Percentiles rank a stretch among this genome's conserved stretches.
Evolutionary conservation across 1,140 invertebrate genomes (phyloP).

Genomic region (Anastrepha obliqua): DNA sequence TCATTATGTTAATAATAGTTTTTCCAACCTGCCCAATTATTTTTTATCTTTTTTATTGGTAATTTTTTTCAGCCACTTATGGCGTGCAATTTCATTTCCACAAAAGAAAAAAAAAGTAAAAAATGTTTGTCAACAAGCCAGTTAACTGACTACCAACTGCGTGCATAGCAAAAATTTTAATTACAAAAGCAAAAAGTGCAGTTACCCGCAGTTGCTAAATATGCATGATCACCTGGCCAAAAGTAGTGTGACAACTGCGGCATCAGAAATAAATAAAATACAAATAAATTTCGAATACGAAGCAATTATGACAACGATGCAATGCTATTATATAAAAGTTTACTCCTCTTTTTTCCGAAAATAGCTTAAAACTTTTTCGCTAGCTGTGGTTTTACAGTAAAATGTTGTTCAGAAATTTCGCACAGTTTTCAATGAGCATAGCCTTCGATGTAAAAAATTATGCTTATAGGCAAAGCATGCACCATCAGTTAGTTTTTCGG

Average conservation of each 20-base stretch:
- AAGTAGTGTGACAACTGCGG: not conserved
- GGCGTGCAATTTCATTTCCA: not conserved
- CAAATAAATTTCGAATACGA: not conserved
- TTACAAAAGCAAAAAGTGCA: not conserved
- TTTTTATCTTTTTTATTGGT: not conserved
- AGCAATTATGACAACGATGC: not conserved
- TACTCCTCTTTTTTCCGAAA: no score
- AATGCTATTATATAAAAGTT: no score
- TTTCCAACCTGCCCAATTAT: not conserved
- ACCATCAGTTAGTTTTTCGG: no score
- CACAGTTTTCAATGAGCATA: no score
- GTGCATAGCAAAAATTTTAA: not conserved
- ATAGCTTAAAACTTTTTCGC: no score
- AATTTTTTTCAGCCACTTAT: not conserved
- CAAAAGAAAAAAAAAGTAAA: not conserved
- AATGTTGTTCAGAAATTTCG: no score
- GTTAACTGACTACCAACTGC: not conserved
- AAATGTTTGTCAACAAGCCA: not conserved
- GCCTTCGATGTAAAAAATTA: no score
- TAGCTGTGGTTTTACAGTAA: no score
- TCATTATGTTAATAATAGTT: constrained; percentile 65
- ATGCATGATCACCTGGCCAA: not conserved
- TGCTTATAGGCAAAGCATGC: no score
- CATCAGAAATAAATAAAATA: not conserved
- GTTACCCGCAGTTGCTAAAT: not conserved